Evolutionary conservation across 2,797 vertebrate genomes (phyloP).

Genomic region (Coreius guichenoti): DNA sequence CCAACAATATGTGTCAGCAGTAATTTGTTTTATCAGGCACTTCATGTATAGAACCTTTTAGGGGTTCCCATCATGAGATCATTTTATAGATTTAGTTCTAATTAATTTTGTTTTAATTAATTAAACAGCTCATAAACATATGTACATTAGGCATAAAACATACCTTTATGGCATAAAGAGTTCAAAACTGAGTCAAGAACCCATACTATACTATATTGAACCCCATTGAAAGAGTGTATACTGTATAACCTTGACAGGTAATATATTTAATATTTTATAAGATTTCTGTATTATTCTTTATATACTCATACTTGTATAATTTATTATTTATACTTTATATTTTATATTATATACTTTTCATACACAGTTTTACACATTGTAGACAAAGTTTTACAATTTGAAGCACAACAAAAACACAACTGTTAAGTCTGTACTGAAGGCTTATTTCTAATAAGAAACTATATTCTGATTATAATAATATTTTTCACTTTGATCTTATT

Average conservation of each 20-base stretch:
- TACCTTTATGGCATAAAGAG: neutral
- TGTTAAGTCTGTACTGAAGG: neutral
- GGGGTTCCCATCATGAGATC: neutral
- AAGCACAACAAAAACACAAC: neutral
- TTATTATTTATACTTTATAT: neutral
- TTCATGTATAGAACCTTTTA: neutral
- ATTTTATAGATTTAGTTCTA: neutral
- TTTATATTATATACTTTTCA: neutral
- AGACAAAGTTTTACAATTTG: too few relatives aligned
- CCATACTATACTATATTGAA: too few relatives aligned
- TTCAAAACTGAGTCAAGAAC: too few relatives aligned
- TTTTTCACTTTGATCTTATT: conserved; percentile 20
- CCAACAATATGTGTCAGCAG: neutral
- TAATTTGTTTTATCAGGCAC: neutral
- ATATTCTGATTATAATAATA: neutral
- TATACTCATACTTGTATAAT: neutral
- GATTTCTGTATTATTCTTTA: neutral
- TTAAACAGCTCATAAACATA: neutral
- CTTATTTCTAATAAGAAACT: neutral
- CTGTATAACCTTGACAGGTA: neutral
- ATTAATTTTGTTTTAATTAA: neutral
- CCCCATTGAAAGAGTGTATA: too few relatives aligned
- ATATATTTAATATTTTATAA: neutral
- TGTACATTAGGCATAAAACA: too few relatives aligned
- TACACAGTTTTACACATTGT: neutral